Evolutionary conservation across 2,797 vertebrate species (phyloP).

Genomic region (Molothrus aeneus): DNA sequence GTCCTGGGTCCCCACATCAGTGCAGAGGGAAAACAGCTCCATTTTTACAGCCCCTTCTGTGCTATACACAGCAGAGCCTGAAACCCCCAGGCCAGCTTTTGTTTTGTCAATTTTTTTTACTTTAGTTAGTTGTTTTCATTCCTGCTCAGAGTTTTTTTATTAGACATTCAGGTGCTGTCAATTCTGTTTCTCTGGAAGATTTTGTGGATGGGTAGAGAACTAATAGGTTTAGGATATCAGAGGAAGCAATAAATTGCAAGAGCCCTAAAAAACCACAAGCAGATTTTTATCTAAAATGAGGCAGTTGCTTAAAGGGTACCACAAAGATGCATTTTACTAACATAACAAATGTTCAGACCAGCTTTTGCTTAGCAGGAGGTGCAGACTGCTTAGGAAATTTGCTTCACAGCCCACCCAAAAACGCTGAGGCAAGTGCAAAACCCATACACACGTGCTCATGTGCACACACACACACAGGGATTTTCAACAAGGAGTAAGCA

Average conservation of each 20-base stretch:
- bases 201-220: not conserved
- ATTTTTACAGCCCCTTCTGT: not conserved
- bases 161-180: constrained; percentile 9
- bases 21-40: not conserved
- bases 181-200: not conserved
- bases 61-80: not conserved
- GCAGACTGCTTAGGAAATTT: not conserved
- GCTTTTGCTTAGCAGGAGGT: constrained; percentile 35
- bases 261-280: constrained; percentile 2
- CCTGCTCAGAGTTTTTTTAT: not conserved
- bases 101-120: not conserved
- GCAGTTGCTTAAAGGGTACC: not conserved
- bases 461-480: not conserved
- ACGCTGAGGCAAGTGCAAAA: not conserved
- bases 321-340: constrained; percentile 14
- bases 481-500: not conserved
- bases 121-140: not conserved
- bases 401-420: not conserved
- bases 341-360: constrained; percentile 32
- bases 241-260: constrained; percentile 13
- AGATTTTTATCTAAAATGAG: constrained; percentile 53
- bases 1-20: too few species aligned
- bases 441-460: not conserved
- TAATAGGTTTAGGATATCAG: constrained; percentile 34
- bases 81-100: not conserved